A percentile compares a stretch with the other conserved stretches of the same genome.
Evolutionary conservation across 2,888 invertebrate species (phyloP).

Genomic region (Timema cristinae): DNA sequence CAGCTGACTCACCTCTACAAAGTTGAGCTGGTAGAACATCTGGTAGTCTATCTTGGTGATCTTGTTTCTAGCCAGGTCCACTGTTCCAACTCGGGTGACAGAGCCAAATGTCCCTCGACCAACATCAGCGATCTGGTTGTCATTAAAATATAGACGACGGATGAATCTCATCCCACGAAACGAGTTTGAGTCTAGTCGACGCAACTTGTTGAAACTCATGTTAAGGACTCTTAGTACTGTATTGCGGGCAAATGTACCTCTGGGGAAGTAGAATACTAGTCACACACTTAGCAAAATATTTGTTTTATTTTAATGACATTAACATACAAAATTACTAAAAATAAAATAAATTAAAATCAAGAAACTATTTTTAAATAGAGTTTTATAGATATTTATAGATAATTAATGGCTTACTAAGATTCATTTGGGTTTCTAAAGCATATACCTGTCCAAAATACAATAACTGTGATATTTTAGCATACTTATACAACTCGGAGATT

Average conservation of each 20-base stretch:
- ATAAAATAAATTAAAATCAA: no score
- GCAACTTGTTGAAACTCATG: slow-evolving; percentile 73
- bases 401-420: no score
- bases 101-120: slow-evolving; percentile 79
- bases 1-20: slow-evolving; percentile 61
- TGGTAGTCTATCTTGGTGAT: slow-evolving; percentile 79
- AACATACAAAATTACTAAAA: no score
- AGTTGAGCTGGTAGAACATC: slow-evolving; percentile 82
- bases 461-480: no score
- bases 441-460: no score
- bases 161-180: slow-evolving; percentile 85
- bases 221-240: slow-evolving; percentile 76
- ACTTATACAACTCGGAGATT: no score
- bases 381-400: no score
- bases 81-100: slow-evolving; percentile 75
- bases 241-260: slow-evolving; percentile 87
- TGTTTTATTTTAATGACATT: no score
- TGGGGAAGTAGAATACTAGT: slow-evolving; percentile 40
- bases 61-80: slow-evolving; percentile 76
- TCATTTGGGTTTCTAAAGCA: no score
- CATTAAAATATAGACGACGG: slow-evolving; percentile 72
- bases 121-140: slow-evolving; percentile 74
- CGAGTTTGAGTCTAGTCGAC: slow-evolving; percentile 75
- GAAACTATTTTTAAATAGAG: no score
- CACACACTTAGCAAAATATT: no score